Evolutionary conservation across 1,140 invertebrate species (phyloP), one percentile per base, ranked within the genome.

Genomic region (Pachyrhynchus sulphureomaculatus): DNA sequence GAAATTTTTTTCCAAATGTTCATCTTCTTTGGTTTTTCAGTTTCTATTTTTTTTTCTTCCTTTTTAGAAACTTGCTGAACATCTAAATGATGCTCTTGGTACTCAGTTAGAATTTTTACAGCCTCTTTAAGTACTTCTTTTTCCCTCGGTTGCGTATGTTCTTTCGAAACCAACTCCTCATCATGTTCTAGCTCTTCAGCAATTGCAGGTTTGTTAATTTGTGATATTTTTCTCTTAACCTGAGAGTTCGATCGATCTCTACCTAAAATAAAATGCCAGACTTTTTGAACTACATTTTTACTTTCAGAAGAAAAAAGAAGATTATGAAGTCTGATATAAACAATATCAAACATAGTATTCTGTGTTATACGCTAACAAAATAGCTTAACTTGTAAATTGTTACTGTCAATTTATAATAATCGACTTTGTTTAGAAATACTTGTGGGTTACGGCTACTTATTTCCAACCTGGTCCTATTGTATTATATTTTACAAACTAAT

Each of bases 111-210:
- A 36, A 67, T 67, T 53, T 65, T 67, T 0, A 67, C 70, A 0
- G 70, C 70, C 12, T 67, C 66, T 59, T 70, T 68, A 41, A 72
- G 59, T 10, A 70, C 60, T 36, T 68, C 63, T 24, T 64, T 72
- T 45, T 72, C 68, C 15, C 68, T 64, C 0, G 62, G 58, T 10
- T 24, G 34, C 17, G 36, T 23, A 12, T 24, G n/a, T 20, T 21
- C 15, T 13, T 53, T 23, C 12, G 51, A 15, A 12, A 39, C 56
- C 15, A 9, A 9, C n/a, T 76, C 73, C 75, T 73, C 8, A 76
- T 75, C 8, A 67, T 75, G 24, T 73, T 81, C 80, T 26, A 79
- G 76, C 33, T 79, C 79, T 61, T 80, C 79, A 24, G 73, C 73
- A 66, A 81, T 81, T 36, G 76, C 71, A 5, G 70, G 72, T 54